These are phyloP conservation scores for Platichthys flesus DNA, from an alignment of 2,113 vertebrate species.

Conservation along the genomic window DNA sequence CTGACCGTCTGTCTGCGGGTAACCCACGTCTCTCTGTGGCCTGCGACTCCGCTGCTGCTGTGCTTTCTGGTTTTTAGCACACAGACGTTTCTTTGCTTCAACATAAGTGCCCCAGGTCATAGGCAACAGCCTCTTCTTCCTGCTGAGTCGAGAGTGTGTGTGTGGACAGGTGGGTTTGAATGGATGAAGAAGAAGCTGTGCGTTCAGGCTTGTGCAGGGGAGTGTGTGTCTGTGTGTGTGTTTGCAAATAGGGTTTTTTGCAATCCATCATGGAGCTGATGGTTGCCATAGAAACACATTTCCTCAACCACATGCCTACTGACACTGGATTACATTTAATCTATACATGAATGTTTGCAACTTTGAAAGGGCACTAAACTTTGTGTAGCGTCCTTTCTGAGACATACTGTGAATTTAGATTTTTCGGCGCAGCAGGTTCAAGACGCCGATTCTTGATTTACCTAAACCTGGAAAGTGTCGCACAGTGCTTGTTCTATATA, in stretches of 20 bases:
- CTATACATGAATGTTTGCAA: constrained; percentile 44
- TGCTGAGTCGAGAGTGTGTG: constrained; percentile 28
- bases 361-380: constrained; percentile 30
- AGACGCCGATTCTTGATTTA: background rate
- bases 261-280: constrained; percentile 40
- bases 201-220: background rate
- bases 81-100: constrained; percentile 32
- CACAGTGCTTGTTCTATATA: background rate
- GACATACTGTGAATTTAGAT: background rate
- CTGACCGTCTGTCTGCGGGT: background rate
- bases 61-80: background rate
- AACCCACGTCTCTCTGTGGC: constrained; percentile 8
- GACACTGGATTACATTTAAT: constrained; percentile 48
- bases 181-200: constrained; percentile 4
- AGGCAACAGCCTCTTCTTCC: constrained; percentile 41
- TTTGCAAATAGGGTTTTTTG: background rate
- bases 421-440: constrained; percentile 6
- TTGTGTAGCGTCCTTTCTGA: constrained; percentile 4
- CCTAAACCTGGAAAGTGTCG: background rate
- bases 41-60: constrained; percentile 14
- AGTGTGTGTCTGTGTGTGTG: constrained; percentile 7
- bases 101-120: constrained; percentile 25
- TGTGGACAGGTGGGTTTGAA: background rate
- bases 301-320: constrained; percentile 22
- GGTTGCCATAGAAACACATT: constrained; percentile 66